These are phyloP conservation scores for Zaprionus bogoriensis DNA, from an alignment of 2,888 invertebrate species.

Conservation along the genomic window DNA sequence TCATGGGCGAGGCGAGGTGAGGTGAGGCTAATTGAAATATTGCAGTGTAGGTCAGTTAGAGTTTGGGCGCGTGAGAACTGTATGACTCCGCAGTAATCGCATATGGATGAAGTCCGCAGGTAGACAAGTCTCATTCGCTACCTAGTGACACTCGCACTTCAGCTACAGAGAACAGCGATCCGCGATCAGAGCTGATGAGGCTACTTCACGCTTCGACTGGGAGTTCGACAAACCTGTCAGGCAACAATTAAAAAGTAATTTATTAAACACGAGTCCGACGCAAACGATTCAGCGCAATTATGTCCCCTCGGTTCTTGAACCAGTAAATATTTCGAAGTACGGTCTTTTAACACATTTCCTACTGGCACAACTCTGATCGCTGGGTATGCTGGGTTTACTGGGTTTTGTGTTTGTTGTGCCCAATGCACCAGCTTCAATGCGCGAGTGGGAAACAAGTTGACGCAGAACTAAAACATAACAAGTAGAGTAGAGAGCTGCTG, in stretches of 20 bases:
- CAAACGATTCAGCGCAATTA: not conserved
- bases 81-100: constrained; percentile 50
- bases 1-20: constrained; percentile 7
- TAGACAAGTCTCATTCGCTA: too few relatives aligned
- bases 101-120: constrained; percentile 5
- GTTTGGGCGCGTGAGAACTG: constrained; percentile 43
- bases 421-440: constrained; percentile 20
- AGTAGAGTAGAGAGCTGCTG: too few relatives aligned
- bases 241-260: constrained; percentile 65
- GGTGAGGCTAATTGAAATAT: constrained; percentile 64
- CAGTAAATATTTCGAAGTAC: constrained; percentile 22
- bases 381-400: constrained; percentile 25
- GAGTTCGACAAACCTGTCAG: constrained; percentile 19
- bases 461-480: constrained; percentile 43
- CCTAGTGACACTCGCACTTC: constrained; percentile 11
- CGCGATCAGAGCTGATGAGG: constrained; percentile 7
- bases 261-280: constrained; percentile 16
- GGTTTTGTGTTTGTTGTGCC: constrained; percentile 41
- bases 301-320: constrained; percentile 2
- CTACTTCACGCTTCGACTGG: constrained; percentile 2
- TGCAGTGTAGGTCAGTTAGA: constrained; percentile 61
- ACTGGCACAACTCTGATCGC: constrained; percentile 13
- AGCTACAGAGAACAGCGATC: not conserved
- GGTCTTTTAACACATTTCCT: constrained; percentile 62
- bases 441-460: constrained; percentile 50